Conservation (phyloP, 2,113 vertebrate species). For the Cottus gobio region DNA sequence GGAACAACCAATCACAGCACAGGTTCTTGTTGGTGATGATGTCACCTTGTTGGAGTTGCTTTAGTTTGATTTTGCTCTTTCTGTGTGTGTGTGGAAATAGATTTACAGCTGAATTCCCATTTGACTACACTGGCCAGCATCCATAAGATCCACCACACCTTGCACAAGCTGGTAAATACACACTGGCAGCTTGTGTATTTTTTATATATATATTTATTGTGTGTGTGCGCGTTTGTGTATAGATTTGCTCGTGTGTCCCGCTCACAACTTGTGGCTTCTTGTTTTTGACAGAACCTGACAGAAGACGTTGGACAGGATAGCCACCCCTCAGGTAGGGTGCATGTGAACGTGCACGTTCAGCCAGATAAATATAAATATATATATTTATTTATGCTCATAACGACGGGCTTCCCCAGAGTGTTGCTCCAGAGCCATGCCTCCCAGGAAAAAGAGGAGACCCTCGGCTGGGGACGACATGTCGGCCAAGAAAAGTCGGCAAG, state of each 20-base stretch:
- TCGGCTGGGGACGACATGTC: slow-evolving; percentile 95
- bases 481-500: slow-evolving; percentile 98
- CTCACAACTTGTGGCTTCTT: slow-evolving; percentile 22
- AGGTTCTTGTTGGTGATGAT: slow-evolving; percentile 45
- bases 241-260: not conserved
- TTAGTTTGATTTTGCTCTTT: slow-evolving; percentile 30
- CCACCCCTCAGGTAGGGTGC: slow-evolving; percentile 90
- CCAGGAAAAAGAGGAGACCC: slow-evolving; percentile 99
- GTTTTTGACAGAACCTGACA: slow-evolving; percentile 90
- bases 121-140: slow-evolving; percentile 99
- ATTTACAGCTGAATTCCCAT: slow-evolving; percentile 99
- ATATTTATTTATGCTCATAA: too few species aligned
- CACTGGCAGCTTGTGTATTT: slow-evolving; percentile 28
- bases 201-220: slow-evolving; percentile 11
- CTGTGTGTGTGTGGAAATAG: slow-evolving; percentile 62
- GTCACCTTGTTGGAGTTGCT: slow-evolving; percentile 51
- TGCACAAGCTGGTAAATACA: slow-evolving; percentile 97
- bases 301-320: slow-evolving; percentile 97
- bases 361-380: not conserved
- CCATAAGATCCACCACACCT: slow-evolving; percentile 99
- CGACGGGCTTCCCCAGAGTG: slow-evolving; percentile 90
- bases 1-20: not conserved
- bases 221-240: slow-evolving; percentile 5
- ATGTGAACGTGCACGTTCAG: not conserved
- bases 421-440: slow-evolving; percentile 98